Percentiles rank a stretch among this genome's conserved stretches.
phyloP scores from a whole-genome alignment of 2,797 vertebrate species.

The Sus cebifrons region DNA sequence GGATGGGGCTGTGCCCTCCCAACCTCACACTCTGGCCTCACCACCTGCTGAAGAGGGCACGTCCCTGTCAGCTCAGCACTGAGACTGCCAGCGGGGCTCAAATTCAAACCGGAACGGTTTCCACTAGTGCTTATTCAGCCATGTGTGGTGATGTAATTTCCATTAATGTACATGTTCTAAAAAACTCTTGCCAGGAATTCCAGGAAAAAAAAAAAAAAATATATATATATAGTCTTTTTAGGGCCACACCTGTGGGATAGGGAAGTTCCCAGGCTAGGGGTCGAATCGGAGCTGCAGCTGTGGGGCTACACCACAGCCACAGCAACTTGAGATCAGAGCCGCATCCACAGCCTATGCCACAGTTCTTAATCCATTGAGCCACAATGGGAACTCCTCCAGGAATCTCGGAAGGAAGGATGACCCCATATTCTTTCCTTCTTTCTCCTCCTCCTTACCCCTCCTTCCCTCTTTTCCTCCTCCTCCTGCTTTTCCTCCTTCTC shows the following conservation, averaged over 20 bases:
- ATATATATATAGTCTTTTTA: too few relatives aligned
- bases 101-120: not conserved
- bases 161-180: not conserved
- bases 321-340: too few relatives aligned
- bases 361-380: too few relatives aligned
- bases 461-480: not conserved
- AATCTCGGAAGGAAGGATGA: not conserved
- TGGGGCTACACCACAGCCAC: too few relatives aligned
- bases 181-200: not conserved
- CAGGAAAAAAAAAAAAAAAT: too few relatives aligned
- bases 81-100: not conserved
- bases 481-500: not conserved
- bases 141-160: not conserved
- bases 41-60: too few relatives aligned
- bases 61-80: not conserved
- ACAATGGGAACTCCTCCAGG: too few relatives aligned
- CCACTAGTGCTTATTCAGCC: not conserved
- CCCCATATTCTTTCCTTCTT: not conserved
- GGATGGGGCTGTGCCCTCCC: too few relatives aligned
- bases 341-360: too few relatives aligned
- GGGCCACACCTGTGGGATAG: too few relatives aligned
- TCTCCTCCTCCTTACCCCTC: not conserved
- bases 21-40: not conserved
- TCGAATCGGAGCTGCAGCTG: too few relatives aligned
- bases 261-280: too few relatives aligned